phyloP scores from a whole-genome alignment of 2,888 invertebrate genomes.

The Ichneumon xanthorius region DNA sequence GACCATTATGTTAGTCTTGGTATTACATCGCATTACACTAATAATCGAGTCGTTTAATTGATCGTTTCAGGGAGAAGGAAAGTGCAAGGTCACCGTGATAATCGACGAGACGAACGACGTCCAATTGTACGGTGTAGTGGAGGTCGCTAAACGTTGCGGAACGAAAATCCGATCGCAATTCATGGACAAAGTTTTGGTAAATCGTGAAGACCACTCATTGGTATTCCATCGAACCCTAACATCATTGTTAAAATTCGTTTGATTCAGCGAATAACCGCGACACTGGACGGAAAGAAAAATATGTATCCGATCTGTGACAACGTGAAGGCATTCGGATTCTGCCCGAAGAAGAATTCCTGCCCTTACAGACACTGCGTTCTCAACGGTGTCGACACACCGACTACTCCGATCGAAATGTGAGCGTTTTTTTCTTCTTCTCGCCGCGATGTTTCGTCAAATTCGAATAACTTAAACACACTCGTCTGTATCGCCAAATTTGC shows the following conservation, averaged over 20 bases:
- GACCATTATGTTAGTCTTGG: too few species aligned
- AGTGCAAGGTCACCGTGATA: constrained; percentile 86
- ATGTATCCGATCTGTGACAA: constrained; percentile 87
- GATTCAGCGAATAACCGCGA: constrained; percentile 72
- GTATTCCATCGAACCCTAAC: constrained; percentile 23
- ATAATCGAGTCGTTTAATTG: neutral
- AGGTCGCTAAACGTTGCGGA: constrained; percentile 86
- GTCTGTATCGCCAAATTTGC: constrained; percentile 60
- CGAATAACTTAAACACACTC: neutral
- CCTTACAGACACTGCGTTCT: constrained; percentile 88
- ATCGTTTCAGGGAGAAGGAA: constrained; percentile 70
- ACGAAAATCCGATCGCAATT: constrained; percentile 78
- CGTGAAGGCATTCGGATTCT: constrained; percentile 89
- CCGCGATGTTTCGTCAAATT: neutral
- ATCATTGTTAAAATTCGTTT: constrained; percentile 44
- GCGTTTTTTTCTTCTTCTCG: constrained; percentile 25
- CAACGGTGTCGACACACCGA: constrained; percentile 86
- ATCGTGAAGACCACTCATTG: constrained; percentile 24
- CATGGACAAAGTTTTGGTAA: constrained; percentile 80
- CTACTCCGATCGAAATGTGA: constrained; percentile 84
- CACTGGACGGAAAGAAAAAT: constrained; percentile 84
- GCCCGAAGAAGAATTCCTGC: constrained; percentile 87
- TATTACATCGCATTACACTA: neutral
- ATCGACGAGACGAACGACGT: constrained; percentile 87
- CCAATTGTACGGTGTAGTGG: constrained; percentile 88